phyloP scores from a whole-genome alignment of 92 coral and sea anemone genomes.

The Palythoa grandiflora region DNA sequence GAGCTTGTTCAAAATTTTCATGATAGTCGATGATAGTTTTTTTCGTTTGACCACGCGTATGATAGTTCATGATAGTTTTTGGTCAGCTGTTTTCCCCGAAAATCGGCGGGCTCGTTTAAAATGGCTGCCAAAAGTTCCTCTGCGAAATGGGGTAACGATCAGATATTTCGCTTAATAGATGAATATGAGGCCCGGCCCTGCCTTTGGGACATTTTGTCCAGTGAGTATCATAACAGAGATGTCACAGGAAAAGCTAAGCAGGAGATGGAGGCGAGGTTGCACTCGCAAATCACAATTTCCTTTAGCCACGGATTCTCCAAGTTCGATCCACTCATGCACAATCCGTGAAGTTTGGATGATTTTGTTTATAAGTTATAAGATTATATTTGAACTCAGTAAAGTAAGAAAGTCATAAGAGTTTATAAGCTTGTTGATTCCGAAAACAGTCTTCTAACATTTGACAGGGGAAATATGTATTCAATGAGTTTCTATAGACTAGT shows the following conservation, averaged over 20 bases:
- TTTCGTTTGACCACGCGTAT: conserved; percentile 58
- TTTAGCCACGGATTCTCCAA: conserved; percentile 34
- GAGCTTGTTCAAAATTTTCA: too few relatives aligned
- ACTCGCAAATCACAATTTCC: conserved; percentile 47
- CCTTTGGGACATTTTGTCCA: too few relatives aligned
- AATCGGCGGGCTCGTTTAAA: conserved; percentile 45
- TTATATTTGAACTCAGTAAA: conserved; percentile 47
- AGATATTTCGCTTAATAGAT: too few relatives aligned
- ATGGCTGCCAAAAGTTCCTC: conserved; percentile 43
- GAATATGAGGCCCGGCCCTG: too few relatives aligned
- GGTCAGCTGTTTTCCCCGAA: conserved; percentile 56
- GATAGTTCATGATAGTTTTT: conserved; percentile 59
- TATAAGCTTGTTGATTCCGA: neutral
- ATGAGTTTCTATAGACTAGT: conserved; percentile 20
- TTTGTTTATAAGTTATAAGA: conserved; percentile 24
- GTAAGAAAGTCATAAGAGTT: conserved; percentile 31
- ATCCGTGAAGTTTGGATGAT: conserved; percentile 47
- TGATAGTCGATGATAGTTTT: too few relatives aligned
- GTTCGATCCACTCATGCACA: conserved; percentile 26
- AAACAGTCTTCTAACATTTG: neutral
- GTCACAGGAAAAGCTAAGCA: conserved; percentile 53
- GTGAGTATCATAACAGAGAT: too few relatives aligned
- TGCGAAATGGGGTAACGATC: conserved; percentile 52
- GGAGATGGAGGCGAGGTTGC: conserved; percentile 58
- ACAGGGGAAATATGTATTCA: neutral